Conservation (phyloP, 2,888 invertebrate genomes). For the Sinopyrophorus schimmeli region DNA sequence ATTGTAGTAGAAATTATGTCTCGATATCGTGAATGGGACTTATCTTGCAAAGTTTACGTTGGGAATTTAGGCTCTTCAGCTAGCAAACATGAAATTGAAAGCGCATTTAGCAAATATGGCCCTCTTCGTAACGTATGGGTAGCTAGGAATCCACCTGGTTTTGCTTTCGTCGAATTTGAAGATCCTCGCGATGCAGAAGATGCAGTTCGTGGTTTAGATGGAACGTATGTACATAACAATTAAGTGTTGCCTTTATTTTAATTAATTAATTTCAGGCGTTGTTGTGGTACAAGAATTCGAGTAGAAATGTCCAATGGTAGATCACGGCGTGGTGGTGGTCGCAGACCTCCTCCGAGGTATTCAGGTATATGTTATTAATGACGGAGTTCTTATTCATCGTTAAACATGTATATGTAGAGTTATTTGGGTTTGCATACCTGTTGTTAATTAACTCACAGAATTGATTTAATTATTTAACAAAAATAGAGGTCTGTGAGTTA, state of each 20-base stretch:
- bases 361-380: conserved; percentile 43
- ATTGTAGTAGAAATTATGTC: too few species aligned
- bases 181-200: conserved; percentile 88
- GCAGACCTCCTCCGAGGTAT: conserved; percentile 51
- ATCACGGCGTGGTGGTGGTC: conserved; percentile 61
- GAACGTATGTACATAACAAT: conserved; percentile 61
- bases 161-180: conserved; percentile 89
- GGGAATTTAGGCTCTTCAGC: conserved; percentile 91
- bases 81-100: conserved; percentile 87
- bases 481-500: conserved; percentile 30
- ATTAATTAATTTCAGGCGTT: conserved; percentile 62
- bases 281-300: conserved; percentile 86
- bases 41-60: conserved; percentile 90
- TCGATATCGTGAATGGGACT: conserved; percentile 79
- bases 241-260: background rate
- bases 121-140: conserved; percentile 92
- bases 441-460: conserved; percentile 22
- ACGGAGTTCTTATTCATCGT: background rate
- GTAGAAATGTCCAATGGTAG: conserved; percentile 93
- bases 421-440: conserved; percentile 7
- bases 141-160: conserved; percentile 89
- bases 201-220: conserved; percentile 80
- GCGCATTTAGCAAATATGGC: conserved; percentile 85
- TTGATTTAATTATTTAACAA: background rate
- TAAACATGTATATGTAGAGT: conserved; percentile 1